Evolutionary conservation across 2,888 invertebrate genomes (phyloP).

Genomic region (Chymomyza procnemis): DNA sequence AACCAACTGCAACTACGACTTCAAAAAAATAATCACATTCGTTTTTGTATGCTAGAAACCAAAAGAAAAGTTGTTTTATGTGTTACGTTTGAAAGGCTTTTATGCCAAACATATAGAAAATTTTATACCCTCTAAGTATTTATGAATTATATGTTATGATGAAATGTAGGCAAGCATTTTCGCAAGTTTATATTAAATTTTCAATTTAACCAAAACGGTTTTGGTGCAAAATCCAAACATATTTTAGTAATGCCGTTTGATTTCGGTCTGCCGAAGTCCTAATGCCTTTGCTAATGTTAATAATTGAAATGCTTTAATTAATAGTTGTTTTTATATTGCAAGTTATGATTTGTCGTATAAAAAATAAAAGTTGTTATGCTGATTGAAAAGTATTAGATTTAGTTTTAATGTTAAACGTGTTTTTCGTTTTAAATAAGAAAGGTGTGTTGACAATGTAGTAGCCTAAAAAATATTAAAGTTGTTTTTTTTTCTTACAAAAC

Average conservation of each 20-base stretch:
- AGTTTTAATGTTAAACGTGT: neutral
- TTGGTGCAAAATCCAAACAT: neutral
- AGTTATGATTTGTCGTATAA: neutral
- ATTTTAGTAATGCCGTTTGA: neutral
- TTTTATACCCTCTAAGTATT: neutral
- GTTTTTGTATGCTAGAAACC: slow-evolving; percentile 9
- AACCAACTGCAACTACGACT: slow-evolving; percentile 52
- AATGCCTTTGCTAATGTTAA: neutral
- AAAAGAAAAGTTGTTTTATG: neutral
- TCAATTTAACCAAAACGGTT: neutral
- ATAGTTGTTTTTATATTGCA: neutral
- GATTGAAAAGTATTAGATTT: too few relatives aligned
- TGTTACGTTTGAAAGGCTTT: neutral
- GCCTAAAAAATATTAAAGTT: neutral
- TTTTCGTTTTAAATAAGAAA: neutral
- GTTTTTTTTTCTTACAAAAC: neutral
- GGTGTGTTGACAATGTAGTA: neutral
- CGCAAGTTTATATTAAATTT: neutral
- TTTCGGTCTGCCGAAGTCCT: neutral
- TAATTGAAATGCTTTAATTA: neutral
- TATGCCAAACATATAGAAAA: neutral
- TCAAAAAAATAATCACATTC: slow-evolving; percentile 61
- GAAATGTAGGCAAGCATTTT: neutral
- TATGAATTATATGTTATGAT: neutral
- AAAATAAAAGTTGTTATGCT: too few relatives aligned